Evolutionary conservation across 2,888 invertebrate species (phyloP).

Genomic region (Eilema sororculum): DNA sequence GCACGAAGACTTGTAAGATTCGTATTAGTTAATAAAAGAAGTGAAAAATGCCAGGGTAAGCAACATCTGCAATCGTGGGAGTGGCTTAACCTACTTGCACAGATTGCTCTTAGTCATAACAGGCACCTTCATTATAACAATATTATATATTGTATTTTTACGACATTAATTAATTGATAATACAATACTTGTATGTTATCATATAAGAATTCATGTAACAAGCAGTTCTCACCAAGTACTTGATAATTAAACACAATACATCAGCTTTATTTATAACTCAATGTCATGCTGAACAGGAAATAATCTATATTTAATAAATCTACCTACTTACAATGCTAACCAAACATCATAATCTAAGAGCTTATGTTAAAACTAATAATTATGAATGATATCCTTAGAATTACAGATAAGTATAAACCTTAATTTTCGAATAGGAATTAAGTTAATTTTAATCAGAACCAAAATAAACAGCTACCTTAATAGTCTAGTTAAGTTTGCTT

Average conservation of each 20-base stretch:
- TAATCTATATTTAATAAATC: not conserved
- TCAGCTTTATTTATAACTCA: constrained; percentile 7
- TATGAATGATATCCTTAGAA: not conserved
- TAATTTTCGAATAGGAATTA: not conserved
- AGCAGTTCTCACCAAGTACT: not conserved
- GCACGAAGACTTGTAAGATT: constrained; percentile 54
- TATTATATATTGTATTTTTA: constrained; percentile 5
- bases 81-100: constrained; percentile 71
- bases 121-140: constrained; percentile 58
- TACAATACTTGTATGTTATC: not conserved
- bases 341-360: not conserved
- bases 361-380: not conserved
- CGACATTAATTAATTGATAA: not conserved
- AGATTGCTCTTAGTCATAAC: constrained; percentile 63
- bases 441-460: not conserved
- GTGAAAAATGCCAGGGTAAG: constrained; percentile 85
- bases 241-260: not conserved
- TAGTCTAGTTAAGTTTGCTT: no score
- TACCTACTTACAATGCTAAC: constrained; percentile 12
- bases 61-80: constrained; percentile 74
- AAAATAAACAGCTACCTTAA: no score
- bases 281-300: not conserved
- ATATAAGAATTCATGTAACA: constrained; percentile 1
- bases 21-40: constrained; percentile 54
- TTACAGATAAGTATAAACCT: not conserved